These are phyloP conservation scores for Phortica variegata DNA, from an alignment of 1,140 invertebrate genomes.

Conservation along the genomic window DNA sequence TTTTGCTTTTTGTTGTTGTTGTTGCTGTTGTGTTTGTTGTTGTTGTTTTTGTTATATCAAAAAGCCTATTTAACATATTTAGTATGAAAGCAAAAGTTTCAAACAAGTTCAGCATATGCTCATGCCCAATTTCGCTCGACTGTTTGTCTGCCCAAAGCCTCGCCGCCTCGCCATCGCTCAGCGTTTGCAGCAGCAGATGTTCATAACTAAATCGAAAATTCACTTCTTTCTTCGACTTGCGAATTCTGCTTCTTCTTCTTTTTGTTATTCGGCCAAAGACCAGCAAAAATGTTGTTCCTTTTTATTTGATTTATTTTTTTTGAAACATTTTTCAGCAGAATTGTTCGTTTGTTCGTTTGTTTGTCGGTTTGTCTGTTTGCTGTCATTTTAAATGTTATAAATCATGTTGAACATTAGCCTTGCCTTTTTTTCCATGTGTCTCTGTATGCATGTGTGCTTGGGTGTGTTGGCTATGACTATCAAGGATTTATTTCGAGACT, in stretches of 20 bases:
- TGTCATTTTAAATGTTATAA: slow-evolving; percentile 52
- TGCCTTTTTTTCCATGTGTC: no score
- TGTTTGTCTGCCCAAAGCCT: no score
- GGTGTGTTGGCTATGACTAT: no score
- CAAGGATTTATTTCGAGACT: no score
- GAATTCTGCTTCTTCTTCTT: background rate
- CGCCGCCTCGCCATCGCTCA: no score
- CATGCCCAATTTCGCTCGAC: no score
- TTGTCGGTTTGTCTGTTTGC: slow-evolving; percentile 4
- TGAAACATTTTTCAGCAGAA: background rate
- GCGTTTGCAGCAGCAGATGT: background rate
- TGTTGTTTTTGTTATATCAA: slow-evolving; percentile 28
- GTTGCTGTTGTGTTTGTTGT: background rate
- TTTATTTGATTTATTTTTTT: slow-evolving; percentile 1
- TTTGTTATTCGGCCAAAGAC: background rate
- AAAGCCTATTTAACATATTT: slow-evolving; percentile 54
- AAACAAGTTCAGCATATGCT: background rate
- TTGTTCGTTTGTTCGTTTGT: background rate
- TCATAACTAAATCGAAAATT: background rate
- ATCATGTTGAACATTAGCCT: slow-evolving; percentile 52
- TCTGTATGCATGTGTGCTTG: no score
- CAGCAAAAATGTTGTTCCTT: slow-evolving; percentile 31
- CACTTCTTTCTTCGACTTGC: background rate
- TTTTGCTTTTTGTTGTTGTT: background rate
- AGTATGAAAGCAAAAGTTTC: slow-evolving; percentile 14